These are phyloP conservation scores for Coregonus suidteri DNA, from an alignment of 2,797 vertebrate species.

Conservation along the genomic window DNA sequence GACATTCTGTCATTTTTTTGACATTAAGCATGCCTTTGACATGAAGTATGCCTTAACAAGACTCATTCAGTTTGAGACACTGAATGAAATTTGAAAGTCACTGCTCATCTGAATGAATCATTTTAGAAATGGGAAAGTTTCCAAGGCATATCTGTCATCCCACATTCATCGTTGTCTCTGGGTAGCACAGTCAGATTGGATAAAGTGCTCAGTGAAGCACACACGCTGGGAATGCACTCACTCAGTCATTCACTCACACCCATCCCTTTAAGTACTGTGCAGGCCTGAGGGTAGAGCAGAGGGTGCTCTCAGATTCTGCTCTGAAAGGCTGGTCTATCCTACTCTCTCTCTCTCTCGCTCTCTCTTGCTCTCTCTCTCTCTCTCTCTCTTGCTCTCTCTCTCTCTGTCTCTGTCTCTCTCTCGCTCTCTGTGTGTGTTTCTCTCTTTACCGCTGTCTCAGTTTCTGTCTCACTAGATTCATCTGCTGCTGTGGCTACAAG, in stretches of 20 bases:
- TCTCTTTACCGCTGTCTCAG: not conserved
- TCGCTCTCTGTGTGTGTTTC: not conserved
- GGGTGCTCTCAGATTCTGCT: conserved; percentile 5
- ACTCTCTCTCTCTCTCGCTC: not conserved
- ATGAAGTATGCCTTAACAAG: not conserved
- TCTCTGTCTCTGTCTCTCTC: not conserved
- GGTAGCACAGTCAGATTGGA: not conserved
- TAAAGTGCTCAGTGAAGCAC: not conserved
- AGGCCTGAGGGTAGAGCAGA: not conserved
- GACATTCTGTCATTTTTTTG: not conserved
- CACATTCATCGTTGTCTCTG: not conserved
- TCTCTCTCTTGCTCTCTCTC: not conserved
- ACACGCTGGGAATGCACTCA: not conserved
- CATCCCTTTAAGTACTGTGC: not conserved
- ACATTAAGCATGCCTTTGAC: not conserved
- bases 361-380: not conserved
- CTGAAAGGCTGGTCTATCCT: not conserved
- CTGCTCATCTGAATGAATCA: not conserved
- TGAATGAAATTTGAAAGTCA: not conserved
- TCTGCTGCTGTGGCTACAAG: not conserved
- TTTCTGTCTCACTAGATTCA: not conserved
- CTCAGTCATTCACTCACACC: not conserved
- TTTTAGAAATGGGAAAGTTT: not conserved
- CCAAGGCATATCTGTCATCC: not conserved
- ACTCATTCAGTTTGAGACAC: not conserved